phyloP scores from a whole-genome alignment of 2,113 vertebrate genomes.

The Guaruba guarouba region DNA sequence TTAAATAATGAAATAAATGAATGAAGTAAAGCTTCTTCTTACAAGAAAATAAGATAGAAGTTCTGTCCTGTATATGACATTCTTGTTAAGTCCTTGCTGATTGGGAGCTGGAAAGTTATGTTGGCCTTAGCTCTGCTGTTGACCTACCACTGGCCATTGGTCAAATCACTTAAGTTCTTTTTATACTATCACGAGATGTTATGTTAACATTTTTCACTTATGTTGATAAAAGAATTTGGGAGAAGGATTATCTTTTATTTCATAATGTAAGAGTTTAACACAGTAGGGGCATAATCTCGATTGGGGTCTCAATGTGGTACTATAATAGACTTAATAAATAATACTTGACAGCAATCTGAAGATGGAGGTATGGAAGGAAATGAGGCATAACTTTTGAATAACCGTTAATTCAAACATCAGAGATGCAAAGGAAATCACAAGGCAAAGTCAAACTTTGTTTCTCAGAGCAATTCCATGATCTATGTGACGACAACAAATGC shows the following conservation, averaged over 20 bases:
- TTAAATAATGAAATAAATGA: background rate
- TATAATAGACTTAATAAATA: slow-evolving; percentile 60
- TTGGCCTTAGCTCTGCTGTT: background rate
- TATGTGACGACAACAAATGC: background rate
- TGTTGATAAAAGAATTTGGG: background rate
- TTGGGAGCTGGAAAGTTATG: background rate
- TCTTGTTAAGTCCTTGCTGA: background rate
- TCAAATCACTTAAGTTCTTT: background rate
- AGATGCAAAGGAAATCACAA: background rate
- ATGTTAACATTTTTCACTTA: background rate
- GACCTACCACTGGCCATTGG: background rate
- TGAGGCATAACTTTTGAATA: slow-evolving; percentile 46
- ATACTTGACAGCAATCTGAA: slow-evolving; percentile 36
- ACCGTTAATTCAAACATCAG: background rate
- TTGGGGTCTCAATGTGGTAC: slow-evolving; percentile 12
- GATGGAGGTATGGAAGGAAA: slow-evolving; percentile 30
- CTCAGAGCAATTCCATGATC: background rate
- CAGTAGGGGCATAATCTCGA: slow-evolving; percentile 6
- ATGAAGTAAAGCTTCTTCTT: background rate
- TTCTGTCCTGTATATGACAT: background rate
- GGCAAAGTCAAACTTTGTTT: slow-evolving; percentile 25
- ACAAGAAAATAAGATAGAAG: background rate
- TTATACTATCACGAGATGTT: background rate
- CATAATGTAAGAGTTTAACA: background rate
- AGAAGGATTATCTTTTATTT: slow-evolving; percentile 16